Evolutionary conservation across 2,113 vertebrate genomes (phyloP).

Genomic region (Chascanopsetta lugubris): DNA sequence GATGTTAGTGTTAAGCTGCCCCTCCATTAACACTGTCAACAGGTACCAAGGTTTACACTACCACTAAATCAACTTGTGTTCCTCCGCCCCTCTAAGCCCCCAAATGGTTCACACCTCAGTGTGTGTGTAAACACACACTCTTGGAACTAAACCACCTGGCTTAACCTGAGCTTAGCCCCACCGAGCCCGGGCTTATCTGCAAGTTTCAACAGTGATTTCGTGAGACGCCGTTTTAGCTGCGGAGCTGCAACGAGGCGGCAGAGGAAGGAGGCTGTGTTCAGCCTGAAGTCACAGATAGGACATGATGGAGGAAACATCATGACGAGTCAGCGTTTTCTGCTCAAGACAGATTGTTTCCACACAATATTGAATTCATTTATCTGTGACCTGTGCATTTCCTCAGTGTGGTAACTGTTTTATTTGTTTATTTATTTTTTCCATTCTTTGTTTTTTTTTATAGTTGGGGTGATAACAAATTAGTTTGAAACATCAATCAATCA

Average conservation of each 20-base stretch:
- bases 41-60: conserved; percentile 65
- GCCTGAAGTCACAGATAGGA: conserved; percentile 9
- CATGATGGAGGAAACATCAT: not conserved
- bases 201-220: conserved; percentile 61
- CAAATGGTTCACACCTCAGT: conserved; percentile 74
- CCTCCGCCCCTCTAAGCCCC: conserved; percentile 65
- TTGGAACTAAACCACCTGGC: conserved; percentile 71
- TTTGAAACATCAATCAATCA: too few species aligned
- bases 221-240: conserved; percentile 37
- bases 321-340: not conserved
- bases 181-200: conserved; percentile 63
- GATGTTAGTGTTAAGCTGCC: conserved; percentile 53
- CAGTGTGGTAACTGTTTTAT: too few species aligned
- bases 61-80: conserved; percentile 68
- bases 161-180: conserved; percentile 70
- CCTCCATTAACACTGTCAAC: conserved; percentile 61
- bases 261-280: not conserved
- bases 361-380: too few species aligned
- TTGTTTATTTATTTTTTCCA: not conserved
- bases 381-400: too few species aligned
- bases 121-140: conserved; percentile 74
- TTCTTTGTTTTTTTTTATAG: too few species aligned
- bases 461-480: too few species aligned
- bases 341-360: not conserved
- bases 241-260: conserved; percentile 33